Evolutionary conservation across 2,113 vertebrate species (phyloP), one percentile per base, ranked within the genome.

Genomic region (Talpa occidentalis): DNA sequence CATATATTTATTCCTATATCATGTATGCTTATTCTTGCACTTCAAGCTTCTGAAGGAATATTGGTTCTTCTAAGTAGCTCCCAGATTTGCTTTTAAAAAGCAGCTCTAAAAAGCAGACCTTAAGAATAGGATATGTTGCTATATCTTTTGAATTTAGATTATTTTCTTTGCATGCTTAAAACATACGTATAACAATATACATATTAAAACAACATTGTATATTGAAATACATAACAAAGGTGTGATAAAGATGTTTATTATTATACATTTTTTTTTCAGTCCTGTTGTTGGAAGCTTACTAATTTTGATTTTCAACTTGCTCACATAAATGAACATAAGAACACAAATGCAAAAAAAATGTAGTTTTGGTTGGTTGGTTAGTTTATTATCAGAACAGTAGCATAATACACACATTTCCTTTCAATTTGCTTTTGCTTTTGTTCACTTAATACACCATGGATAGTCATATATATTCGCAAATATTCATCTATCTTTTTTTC

Each of bases 361-460:
- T 54, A 88, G 59, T 6, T 73, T 89, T 70, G 15, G 59, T 85
- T 62, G 52, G 80, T 15, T 94, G 60, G 17, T 76, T 89, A 74
- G 89, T 93, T 93, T 89, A 89, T 93, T 78, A 88, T 74, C 59
- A 90, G 60, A 93, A 62, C 15, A 83, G 64, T 26, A 86, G 74
- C 56, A 87, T 69, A 76, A 88, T 60, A 17, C 83, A 22, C 16
- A 69, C 14, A 67, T 91, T 85, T 79, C 19, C 28, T 79, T 70
- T 79, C n/a, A 80, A 47, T 5, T 78, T 73, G 37, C 8, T 90
- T 82, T 93, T 66, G 12, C 16, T 87, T 95, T 87, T 79, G 21
- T 62, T 91, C 54, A 70, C 21, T 88, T 66, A 59, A 10, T 59
- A 16, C 30, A 60, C 54, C 59, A 70, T 87, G 1, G 19, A 83